Evolutionary conservation across 2,113 vertebrate genomes (phyloP).

Genomic region (Otolemur garnettii): DNA sequence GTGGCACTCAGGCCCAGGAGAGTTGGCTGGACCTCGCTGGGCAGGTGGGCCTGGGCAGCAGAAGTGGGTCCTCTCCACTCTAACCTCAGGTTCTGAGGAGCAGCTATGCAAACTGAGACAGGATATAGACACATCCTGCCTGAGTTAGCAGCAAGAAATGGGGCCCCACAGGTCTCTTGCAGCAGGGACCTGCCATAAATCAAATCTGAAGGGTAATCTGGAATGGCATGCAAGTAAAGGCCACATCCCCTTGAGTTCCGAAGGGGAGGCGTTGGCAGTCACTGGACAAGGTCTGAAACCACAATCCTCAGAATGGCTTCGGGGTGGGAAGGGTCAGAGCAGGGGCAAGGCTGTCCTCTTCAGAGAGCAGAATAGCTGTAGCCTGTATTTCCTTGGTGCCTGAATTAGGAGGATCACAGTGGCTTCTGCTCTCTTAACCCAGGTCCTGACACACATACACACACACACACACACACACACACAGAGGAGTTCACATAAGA

Average conservation of each 20-base stretch:
- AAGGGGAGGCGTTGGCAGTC: background rate
- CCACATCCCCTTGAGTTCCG: background rate
- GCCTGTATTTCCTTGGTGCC: background rate
- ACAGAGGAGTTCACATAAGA: background rate
- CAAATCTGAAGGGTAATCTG: background rate
- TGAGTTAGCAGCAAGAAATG: conserved; percentile 54
- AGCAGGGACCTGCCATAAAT: conserved; percentile 45
- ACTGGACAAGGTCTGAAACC: conserved; percentile 2
- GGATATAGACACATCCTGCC: conserved; percentile 77
- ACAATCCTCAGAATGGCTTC: background rate
- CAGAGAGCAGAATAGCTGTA: background rate
- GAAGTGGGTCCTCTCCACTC: background rate
- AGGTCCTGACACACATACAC: too few species aligned
- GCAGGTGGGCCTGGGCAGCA: background rate
- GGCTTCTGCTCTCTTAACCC: background rate
- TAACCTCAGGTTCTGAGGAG: conserved; percentile 28
- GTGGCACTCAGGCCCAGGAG: background rate
- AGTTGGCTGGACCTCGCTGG: background rate
- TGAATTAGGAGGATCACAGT: too few species aligned
- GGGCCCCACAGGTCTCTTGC: background rate
- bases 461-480: background rate
- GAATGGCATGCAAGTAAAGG: background rate
- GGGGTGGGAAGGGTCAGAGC: background rate
- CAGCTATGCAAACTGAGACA: conserved; percentile 53
- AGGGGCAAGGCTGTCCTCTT: background rate